These are phyloP conservation scores for Sepiola atlantica DNA, from an alignment of 2,888 invertebrate species.

Conservation along the genomic window DNA sequence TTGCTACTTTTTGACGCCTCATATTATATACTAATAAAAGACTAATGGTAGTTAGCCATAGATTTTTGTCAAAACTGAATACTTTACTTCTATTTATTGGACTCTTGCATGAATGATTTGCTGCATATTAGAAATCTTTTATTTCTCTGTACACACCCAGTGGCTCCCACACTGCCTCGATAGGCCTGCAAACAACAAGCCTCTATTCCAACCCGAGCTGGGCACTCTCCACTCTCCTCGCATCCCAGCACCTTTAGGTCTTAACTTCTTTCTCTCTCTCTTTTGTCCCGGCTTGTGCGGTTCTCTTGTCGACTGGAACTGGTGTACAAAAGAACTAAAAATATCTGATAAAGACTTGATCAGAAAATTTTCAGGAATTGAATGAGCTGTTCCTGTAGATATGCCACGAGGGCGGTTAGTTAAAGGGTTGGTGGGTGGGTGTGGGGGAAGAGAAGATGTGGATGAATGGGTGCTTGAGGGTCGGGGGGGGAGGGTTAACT, in stretches of 20 bases:
- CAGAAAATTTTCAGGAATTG: conserved; percentile 32
- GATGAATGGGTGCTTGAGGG: not conserved
- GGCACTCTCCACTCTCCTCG: conserved; percentile 60
- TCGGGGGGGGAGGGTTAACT: not conserved
- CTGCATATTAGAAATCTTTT: conserved; percentile 18
- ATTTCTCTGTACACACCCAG: conserved; percentile 32
- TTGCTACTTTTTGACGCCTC: not conserved
- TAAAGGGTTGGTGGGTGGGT: not conserved
- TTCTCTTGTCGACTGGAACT: conserved; percentile 32
- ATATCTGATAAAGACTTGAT: conserved; percentile 22
- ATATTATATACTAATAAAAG: not conserved
- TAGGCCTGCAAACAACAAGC: conserved; percentile 32
- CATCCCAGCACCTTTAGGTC: conserved; percentile 70
- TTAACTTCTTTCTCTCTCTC: conserved; percentile 49
- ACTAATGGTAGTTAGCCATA: conserved; percentile 9
- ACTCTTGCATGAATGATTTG: not conserved
- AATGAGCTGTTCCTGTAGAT: conserved; percentile 32
- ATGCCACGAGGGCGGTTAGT: conserved; percentile 9
- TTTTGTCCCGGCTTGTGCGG: not conserved
- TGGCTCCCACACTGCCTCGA: not conserved
- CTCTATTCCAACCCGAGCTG: not conserved
- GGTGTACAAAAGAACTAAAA: conserved; percentile 32
- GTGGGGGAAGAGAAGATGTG: not conserved
- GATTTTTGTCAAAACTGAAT: conserved; percentile 11
- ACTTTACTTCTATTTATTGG: not conserved